Percentiles rank a stretch among this genome's conserved stretches.
Evolutionary conservation across 2,888 invertebrate genomes (phyloP).

Genomic region (Polymixis flavicincta): DNA sequence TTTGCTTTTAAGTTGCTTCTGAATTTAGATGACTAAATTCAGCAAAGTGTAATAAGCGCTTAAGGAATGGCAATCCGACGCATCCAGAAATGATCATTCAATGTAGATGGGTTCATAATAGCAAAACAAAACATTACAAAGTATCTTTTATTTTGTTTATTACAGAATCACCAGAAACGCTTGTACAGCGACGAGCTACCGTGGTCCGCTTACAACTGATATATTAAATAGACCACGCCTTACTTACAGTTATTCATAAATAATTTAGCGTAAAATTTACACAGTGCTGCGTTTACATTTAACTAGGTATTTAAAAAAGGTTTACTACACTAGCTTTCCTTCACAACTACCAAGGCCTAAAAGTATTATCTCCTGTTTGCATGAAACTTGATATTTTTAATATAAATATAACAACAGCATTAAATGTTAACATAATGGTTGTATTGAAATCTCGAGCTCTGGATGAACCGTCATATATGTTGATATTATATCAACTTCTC

Average conservation of each 20-base stretch:
- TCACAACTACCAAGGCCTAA: constrained; percentile 69
- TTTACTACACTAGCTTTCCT: constrained; percentile 64
- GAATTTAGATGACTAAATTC: no score
- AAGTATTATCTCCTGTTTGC: constrained; percentile 53
- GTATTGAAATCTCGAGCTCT: constrained; percentile 31
- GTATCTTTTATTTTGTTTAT: constrained; percentile 82
- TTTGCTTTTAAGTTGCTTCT: no score
- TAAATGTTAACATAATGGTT: constrained; percentile 6
- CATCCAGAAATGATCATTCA: no score
- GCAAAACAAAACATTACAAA: constrained; percentile 71
- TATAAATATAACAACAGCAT: constrained; percentile 4
- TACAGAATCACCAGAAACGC: constrained; percentile 79
- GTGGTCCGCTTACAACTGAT: constrained; percentile 72
- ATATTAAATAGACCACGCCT: constrained; percentile 77
- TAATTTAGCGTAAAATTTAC: constrained; percentile 86
- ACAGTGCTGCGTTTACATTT: constrained; percentile 77
- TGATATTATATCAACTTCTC: constrained; percentile 9
- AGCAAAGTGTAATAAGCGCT: no score
- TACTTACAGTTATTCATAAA: constrained; percentile 84
- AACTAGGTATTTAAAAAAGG: constrained; percentile 62
- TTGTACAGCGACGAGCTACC: constrained; percentile 74
- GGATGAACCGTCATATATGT: constrained; percentile 2
- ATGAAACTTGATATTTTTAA: constrained; percentile 59
- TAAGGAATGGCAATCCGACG: no score
- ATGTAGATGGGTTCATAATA: neutral